Conservation (phyloP, 2,888 invertebrate genomes). For the Athrips mouffetella region DNA sequence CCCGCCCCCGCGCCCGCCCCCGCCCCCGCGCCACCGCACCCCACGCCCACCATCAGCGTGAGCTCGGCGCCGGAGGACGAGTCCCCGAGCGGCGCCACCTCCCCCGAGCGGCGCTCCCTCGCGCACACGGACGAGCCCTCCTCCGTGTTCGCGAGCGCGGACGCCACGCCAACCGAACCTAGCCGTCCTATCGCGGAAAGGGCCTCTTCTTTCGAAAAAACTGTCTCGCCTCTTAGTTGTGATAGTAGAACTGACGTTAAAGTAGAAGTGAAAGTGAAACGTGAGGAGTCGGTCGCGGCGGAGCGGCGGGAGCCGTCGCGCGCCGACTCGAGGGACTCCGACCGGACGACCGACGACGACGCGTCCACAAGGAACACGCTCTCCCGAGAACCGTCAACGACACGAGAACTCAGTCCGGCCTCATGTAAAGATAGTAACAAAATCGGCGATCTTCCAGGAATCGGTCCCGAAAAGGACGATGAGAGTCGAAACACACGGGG, state of each 20-base stretch:
- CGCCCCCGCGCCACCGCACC: conserved; percentile 34
- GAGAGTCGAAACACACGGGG: conserved; percentile 13
- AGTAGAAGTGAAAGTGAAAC: conserved; percentile 32
- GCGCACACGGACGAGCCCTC: conserved; percentile 65
- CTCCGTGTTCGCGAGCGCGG: conserved; percentile 67
- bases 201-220: conserved; percentile 19
- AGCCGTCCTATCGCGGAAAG: conserved; percentile 31
- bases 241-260: conserved; percentile 37
- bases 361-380: conserved; percentile 36
- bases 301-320: conserved; percentile 21
- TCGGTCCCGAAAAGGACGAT: conserved; percentile 27
- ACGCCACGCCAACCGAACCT: conserved; percentile 61
- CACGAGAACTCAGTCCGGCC: conserved; percentile 46
- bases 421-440: conserved; percentile 43
- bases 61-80: conserved; percentile 77
- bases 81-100: conserved; percentile 45
- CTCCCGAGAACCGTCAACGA: conserved; percentile 48
- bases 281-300: conserved; percentile 21
- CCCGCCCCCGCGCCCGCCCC: conserved; percentile 40
- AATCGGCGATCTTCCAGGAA: conserved; percentile 42
- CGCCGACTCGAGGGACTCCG: conserved; percentile 39
- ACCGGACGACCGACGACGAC: conserved; percentile 38
- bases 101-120: conserved; percentile 57
- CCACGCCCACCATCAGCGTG: conserved; percentile 81
- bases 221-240: conserved; percentile 27